Percentiles rank a stretch among this genome's conserved stretches.
These are phyloP conservation scores for Sinella curviseta DNA, from an alignment of 1,140 invertebrate genomes.

Conservation along the genomic window DNA sequence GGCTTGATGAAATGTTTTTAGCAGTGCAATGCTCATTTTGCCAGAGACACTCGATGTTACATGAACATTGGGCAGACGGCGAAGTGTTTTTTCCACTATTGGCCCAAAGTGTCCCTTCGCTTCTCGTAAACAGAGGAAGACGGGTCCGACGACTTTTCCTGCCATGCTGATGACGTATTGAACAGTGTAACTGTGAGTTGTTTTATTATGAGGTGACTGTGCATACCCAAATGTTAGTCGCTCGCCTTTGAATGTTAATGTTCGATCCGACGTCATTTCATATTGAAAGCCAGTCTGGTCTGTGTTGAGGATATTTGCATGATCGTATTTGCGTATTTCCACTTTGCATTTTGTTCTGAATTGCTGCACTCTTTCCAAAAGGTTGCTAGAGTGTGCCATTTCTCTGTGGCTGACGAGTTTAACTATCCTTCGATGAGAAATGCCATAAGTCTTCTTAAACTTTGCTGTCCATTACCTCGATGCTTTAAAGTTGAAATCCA, in stretches of 20 bases:
- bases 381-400: not conserved
- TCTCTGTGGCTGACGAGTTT: slow-evolving; percentile 26
- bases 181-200: slow-evolving; percentile 25
- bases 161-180: slow-evolving; percentile 28
- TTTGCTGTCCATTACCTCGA: not conserved
- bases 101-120: slow-evolving; percentile 13
- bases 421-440: slow-evolving; percentile 5
- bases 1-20: not conserved
- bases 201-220: not conserved
- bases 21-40: slow-evolving; percentile 18
- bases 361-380: not conserved
- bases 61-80: slow-evolving; percentile 14
- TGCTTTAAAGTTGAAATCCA: no score
- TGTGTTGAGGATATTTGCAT: slow-evolving; percentile 19
- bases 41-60: slow-evolving; percentile 32
- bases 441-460: slow-evolving; percentile 12
- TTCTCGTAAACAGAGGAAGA: slow-evolving; percentile 38
- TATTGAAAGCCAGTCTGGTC: slow-evolving; percentile 27
- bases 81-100: not conserved
- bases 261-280: not conserved
- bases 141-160: not conserved
- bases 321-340: not conserved
- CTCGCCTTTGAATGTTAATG: slow-evolving; percentile 8
- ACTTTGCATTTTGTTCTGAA: not conserved
- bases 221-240: not conserved